Conservation (phyloP, 2,888 invertebrate species). For the Heliconius cydno region DNA sequence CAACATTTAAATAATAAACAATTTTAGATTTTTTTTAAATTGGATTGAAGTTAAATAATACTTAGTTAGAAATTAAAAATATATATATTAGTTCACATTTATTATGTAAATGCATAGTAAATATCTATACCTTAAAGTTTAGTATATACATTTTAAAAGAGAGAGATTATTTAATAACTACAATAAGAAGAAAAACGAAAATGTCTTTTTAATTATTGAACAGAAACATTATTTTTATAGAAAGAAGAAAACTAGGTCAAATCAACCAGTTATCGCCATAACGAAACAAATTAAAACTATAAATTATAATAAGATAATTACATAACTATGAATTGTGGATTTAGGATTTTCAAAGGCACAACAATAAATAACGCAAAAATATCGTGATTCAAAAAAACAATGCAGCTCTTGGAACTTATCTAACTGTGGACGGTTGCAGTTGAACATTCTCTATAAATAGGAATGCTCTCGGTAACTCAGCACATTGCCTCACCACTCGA, state of each 20-base stretch:
- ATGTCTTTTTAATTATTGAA: no score
- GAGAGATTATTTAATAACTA: no score
- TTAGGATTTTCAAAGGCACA: slow-evolving; percentile 24
- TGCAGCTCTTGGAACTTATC: slow-evolving; percentile 63
- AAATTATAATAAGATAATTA: slow-evolving; percentile 4
- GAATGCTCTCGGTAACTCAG: slow-evolving; percentile 57
- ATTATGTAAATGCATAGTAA: no score
- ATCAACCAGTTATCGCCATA: neutral
- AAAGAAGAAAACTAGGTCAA: neutral
- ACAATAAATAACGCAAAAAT: slow-evolving; percentile 28
- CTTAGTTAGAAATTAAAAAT: no score
- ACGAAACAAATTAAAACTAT: neutral
- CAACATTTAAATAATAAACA: slow-evolving; percentile 1
- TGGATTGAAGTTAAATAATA: no score
- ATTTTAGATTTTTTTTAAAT: no score
- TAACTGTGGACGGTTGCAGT: slow-evolving; percentile 48
- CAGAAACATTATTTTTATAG: no score
- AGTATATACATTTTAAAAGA: no score
- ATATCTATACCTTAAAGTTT: no score
- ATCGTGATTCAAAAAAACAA: slow-evolving; percentile 40
- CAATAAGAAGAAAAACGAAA: no score
- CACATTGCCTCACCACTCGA: slow-evolving; percentile 74
- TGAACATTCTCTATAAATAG: slow-evolving; percentile 73
- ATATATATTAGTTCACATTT: no score
- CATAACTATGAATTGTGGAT: neutral